Base-by-base conservation (phyloP, 2,797 vertebrate genomes). In the Epinephelus awoara region DNA sequence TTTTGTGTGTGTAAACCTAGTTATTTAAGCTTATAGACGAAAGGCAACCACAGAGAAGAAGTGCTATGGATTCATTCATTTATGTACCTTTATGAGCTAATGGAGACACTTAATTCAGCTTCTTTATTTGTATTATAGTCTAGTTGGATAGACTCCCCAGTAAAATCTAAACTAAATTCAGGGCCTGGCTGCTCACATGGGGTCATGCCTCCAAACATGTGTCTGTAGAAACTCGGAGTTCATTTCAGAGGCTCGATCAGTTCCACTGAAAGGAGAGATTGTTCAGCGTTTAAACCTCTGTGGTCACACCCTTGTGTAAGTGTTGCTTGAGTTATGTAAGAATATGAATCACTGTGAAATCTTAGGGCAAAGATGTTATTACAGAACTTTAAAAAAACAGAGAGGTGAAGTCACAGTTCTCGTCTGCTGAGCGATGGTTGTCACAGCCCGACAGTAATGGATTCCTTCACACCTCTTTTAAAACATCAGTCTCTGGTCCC, bases 401-500 rank as follows among this genome's bases (percentile, higher is more conserved):
- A 25, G 19, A 49, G 63, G 25, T 63, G 59, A 67, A 49, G 47
- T 75, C 76, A 25, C 62, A 40, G 63, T 19, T 7, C 50, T 40
- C 3, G 54, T 54, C 47, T 67, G 14, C 21, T 55, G 66, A 62
- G 65, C 6, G 15, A 47, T 19, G 66, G 9, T 42, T 51, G 49
- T 61, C 23, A 8, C 49, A 69, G 42, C 42, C 52, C 50, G 25
- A 67, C 76, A 59, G 69, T 62, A 76, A 76, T 67, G 44, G 47
- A 80, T 54, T 77, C 29, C 29, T 72, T 68, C 77, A 73, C 65
- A 61, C 46, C 42, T 61, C 59, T 67, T 34, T 70, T 25, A 55
- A 46, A 63, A 44, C 44, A 34, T 56, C 55, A 52, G 23, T 54
- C 49, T 68, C 50, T 68, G 49, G 10, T 44, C 11, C 19, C 63